Conservation (phyloP, 2,113 vertebrate genomes). For the Donacobius atricapilla region DNA sequence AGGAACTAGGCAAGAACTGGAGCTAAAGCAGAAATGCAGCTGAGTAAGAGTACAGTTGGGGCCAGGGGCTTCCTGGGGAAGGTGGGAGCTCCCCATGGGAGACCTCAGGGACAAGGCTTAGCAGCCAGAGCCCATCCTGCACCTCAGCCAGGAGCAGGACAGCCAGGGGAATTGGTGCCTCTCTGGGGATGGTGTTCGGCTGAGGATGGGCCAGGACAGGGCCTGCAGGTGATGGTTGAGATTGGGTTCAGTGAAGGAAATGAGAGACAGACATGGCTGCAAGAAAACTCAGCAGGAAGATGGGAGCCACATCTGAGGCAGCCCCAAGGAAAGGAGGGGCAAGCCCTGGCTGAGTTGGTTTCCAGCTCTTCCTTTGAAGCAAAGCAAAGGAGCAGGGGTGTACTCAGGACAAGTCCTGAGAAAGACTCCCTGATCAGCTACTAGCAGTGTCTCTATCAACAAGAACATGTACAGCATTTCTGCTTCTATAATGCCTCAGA, state of each 20-base stretch:
- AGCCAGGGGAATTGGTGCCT: accelerated
- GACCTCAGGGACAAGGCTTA: accelerated
- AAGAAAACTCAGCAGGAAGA: neutral
- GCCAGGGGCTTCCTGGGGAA: neutral
- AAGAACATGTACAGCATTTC: neutral
- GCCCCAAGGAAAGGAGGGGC: neutral
- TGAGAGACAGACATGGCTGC: neutral
- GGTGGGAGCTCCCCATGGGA: accelerated
- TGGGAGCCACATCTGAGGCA: neutral
- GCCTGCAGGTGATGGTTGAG: accelerated
- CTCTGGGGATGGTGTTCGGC: no score
- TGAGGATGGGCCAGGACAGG: neutral
- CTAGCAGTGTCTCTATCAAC: neutral
- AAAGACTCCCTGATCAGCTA: neutral
- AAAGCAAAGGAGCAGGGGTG: neutral
- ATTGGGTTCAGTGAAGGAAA: neutral
- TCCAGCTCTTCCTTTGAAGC: neutral
- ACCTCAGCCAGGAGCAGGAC: neutral
- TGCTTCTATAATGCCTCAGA: neutral
- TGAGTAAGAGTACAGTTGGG: neutral
- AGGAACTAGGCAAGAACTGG: neutral
- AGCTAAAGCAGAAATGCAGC: neutral
- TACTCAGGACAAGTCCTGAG: neutral
- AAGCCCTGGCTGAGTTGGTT: neutral
- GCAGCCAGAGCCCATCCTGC: neutral